Base-by-base conservation (phyloP, 2,113 vertebrate species). In the Cynocephalus volans region DNA sequence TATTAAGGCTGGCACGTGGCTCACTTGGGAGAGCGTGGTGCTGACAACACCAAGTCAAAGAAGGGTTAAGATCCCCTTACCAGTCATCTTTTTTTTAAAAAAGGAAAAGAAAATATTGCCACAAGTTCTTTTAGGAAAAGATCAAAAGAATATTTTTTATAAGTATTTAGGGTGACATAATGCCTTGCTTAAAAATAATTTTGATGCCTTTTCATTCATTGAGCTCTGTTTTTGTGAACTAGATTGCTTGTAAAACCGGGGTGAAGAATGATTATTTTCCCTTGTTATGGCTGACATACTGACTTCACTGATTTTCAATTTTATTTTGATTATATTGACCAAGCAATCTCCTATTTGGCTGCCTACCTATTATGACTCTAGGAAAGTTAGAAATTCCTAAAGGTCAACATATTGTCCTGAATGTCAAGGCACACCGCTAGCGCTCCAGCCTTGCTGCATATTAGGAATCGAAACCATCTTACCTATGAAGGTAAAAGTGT, bases 371-470 rank as follows among this genome's bases (percentile, higher is more conserved):
- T 24, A 23, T 8, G 24, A 15, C 13, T 31, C 18, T 7, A 52
- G 15, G 33, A 64, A 77, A 6, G 33, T 36, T 65, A 50, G 6
- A 11, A 60, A 56, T 60, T 48, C 14, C 2, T 33, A 72, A 76
- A 76, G 15, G 52, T 91, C 15, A 83, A 3, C 17, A 26, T 45
- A 9, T 14, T 24, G 0, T 77, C 6, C 0, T 26, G 56, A 67
- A 23, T 36, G 6, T 92, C 17, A 65, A 45, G 8, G 2, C 19
- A 31, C 28, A 26, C 10, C 69, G 45, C 41, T 64, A 31, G 3
- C 1, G 5, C 21, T 17, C 3, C 4, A 19, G 36, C 1, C 26
- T 21, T 64, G 1, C 23, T 17, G 6, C 1, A 80, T 26, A 12
- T 28, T 82, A 65, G 8, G 15, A 76, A 82, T 52, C 36, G 33